Conservation (phyloP, 2,888 invertebrate genomes). For the Pristionchus japonicus region DNA sequence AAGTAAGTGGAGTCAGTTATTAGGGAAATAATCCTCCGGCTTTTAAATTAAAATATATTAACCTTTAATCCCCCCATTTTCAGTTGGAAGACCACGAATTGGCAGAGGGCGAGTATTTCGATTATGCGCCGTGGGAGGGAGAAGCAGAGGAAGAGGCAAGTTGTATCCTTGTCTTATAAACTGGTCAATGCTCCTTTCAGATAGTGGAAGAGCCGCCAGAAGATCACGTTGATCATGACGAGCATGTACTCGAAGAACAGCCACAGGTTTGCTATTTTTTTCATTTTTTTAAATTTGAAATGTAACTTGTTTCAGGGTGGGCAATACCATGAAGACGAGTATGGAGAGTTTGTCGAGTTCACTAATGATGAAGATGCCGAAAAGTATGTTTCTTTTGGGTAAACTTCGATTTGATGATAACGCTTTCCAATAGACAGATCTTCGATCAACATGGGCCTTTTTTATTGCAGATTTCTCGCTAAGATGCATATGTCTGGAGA, state of each 20-base stretch:
- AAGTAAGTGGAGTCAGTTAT: too few relatives aligned
- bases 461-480: neutral
- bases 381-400: neutral
- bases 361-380: neutral
- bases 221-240: neutral
- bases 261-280: neutral
- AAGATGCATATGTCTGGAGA: neutral
- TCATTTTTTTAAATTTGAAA: neutral
- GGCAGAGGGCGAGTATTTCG: conserved; percentile 8
- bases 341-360: conserved; percentile 1
- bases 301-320: neutral
- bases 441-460: too few relatives aligned
- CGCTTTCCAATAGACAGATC: too few relatives aligned
- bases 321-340: neutral
- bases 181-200: too few relatives aligned
- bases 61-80: neutral
- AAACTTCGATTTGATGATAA: too few relatives aligned
- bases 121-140: neutral
- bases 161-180: neutral
- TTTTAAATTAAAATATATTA: neutral
- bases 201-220: neutral
- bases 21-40: neutral
- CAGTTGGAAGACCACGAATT: neutral
- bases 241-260: too few relatives aligned
- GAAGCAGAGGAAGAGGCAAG: neutral